Conservation (phyloP, 2,113 vertebrate genomes). For the Lota lota region DNA sequence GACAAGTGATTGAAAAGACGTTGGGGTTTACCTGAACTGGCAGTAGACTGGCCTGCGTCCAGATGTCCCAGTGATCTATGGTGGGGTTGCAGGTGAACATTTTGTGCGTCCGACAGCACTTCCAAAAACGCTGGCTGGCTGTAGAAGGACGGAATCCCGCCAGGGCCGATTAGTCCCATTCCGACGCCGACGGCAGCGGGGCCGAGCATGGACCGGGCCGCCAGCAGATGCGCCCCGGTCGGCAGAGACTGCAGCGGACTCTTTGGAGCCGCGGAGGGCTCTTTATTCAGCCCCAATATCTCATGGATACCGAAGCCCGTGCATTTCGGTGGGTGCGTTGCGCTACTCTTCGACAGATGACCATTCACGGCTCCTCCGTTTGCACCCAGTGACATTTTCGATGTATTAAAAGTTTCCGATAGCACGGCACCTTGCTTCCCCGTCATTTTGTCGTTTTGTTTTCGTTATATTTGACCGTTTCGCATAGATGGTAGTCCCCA, state of each 20-base stretch:
- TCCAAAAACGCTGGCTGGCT: slow-evolving; percentile 90
- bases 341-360: slow-evolving; percentile 51
- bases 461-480: slow-evolving; percentile 51
- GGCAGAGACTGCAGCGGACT: slow-evolving; percentile 81
- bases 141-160: slow-evolving; percentile 92
- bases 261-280: slow-evolving; percentile 82
- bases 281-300: slow-evolving; percentile 95
- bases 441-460: slow-evolving; percentile 77
- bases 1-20: too few relatives aligned
- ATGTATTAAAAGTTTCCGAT: slow-evolving; percentile 76
- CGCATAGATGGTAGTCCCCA: slow-evolving; percentile 73
- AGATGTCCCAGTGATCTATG: slow-evolving; percentile 78
- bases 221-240: slow-evolving; percentile 84
- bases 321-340: slow-evolving; percentile 79
- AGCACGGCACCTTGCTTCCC: slow-evolving; percentile 87
- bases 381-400: slow-evolving; percentile 70
- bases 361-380: slow-evolving; percentile 54
- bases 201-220: slow-evolving; percentile 86
- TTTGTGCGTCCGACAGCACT: slow-evolving; percentile 88
- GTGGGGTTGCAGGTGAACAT: slow-evolving; percentile 85
- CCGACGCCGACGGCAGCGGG: slow-evolving; percentile 83
- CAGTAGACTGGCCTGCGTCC: slow-evolving; percentile 83
- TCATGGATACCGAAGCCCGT: slow-evolving; percentile 98
- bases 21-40: slow-evolving; percentile 84
- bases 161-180: slow-evolving; percentile 89